Base-by-base conservation (phyloP, 2,888 invertebrate species). In the Microdon myrmicae region DNA sequence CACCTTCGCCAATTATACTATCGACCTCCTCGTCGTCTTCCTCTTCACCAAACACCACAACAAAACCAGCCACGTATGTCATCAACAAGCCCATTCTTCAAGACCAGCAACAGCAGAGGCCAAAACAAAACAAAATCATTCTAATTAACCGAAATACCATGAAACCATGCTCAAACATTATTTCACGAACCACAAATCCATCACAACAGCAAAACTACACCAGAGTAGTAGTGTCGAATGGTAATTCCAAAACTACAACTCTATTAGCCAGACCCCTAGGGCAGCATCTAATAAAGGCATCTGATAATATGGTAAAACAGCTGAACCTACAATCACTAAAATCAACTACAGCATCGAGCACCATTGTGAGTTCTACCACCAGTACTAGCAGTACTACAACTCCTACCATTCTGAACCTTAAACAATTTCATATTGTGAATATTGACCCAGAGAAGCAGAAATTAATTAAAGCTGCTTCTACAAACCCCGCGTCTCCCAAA, bases 131-230 rank as follows among this genome's bases (percentile, higher is more conserved):
- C 32, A 79, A 79, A 67, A 71, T 79, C 3, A 76, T 79, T 1
- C 77, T 77, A 13, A 72, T 79, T n/a, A 79, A 79, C 69, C 75
- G 79, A 7, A 79, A 70, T 37, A 72, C 71, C 3, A 79, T 79
- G 69, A 79, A 78, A 45, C 75, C 78, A 1, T 70, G 75, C 38
- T 70, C 75, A 6, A 74, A 72, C 41, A 72, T 75, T 3, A 71
- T 75, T 25, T 70, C 74, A 4, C 75, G 77, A 4, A 67, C 76
- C 12, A 71, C 49, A 39, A 66, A 71, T 20, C 68, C 66, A 10
- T 71, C 73, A 22, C 70, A 72, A 32, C 32, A 72, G 25, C 70
- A 68, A 20, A 77, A 72, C 55, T 74, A 73, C 48, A 68, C 74
- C 2, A 74, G 75, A 70, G 72, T 75, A 7, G 71, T 75, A 23